Evolutionary conservation across 1,140 invertebrate genomes (phyloP), one percentile per base, ranked within the genome.

Genomic region (Reticulitermes speratus): DNA sequence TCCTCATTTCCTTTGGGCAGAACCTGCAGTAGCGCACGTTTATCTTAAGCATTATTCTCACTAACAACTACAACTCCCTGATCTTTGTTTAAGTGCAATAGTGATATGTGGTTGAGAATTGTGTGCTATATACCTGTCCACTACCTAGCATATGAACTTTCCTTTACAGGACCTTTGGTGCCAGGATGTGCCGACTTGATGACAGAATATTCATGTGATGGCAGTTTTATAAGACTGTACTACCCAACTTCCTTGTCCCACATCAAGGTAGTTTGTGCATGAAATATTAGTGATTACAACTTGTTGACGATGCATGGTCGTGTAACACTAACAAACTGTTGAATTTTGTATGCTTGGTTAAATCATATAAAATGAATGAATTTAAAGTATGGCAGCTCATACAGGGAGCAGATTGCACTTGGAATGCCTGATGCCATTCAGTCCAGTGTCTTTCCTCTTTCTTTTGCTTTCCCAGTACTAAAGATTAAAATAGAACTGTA

Each of bases 181-280:
- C 90, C 91, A 86, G 91, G 91, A 85, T 91, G 90, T 87, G 85
- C 90, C 30, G 92, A 92, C 88, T 87, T 92, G 6, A 92, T 92
- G 91, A 88, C 90, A 44, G 90, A 89, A 69, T 92, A 90, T 88
- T 88, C 88, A 7, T 87, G 88, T 86, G 88, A 90, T 38, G 90
- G 90, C 12, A 88, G 90, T 82, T 92, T 92, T 87, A 84, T 92
- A 30, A 88, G 91, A 55, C 69, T 92, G 5, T 91, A 91, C 88
- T 92, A 92, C 88, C 92, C 92, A 38, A 90, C 91, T 48, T 87
- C 90, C 45, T 86, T 86, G 14, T 19, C 86, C 23, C 14, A 87
- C 12, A 44, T 86, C 65, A 85, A 89, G 86, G 84, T 88, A 87
- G 38, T 44, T 8, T n/a, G 25, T 30, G 65, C 65, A 75, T 75